Evolutionary conservation across 1,140 invertebrate genomes (phyloP), one percentile per base, ranked within the genome.

Genomic region (Bicyclus anynana): DNA sequence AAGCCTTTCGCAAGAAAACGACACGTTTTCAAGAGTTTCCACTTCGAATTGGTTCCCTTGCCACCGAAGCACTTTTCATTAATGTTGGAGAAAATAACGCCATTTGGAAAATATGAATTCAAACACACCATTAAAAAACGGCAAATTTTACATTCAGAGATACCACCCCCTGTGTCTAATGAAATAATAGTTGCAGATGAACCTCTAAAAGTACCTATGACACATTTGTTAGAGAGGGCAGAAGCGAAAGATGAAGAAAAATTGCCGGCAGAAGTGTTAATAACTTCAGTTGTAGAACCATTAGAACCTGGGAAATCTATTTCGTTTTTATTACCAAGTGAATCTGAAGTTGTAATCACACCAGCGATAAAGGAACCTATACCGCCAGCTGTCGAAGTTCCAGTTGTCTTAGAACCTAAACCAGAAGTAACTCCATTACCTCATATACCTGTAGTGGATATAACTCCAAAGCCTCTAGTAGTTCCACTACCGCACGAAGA

Each of bases 71-170:
- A 67, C 5, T 37, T 62, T 40, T 52, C 55, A 7, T 46, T 66
- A 9, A 10, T 56, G 12, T 53, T 64, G 16, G 71, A 82, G 51
- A 79, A 75, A 69, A 67, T 78, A 67, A 69, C 74, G 4, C 79
- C 77, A 7, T 82, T 85, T 47, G 76, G 74, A 44, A 65, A 58
- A 33, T 74, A 75, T 55, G 74, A 72, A 50, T 47, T 67, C 2
- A 76, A 70, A 56, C 74, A 76, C 63, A 56, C 49, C 17, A 67
- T 85, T 46, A 65, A 67, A 16, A 66, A 66, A 51, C 46, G 68
- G 7, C 57, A 62, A 48, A 48, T 56, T 33, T 62, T 51, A 33
- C 27, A 49, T 23, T 2, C 52, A 20, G 54, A 62, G 14, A 38
- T 52, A 26, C 27, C 53, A 26, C 27, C 53, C 10, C 48, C 50